Conservation (phyloP, 2,113 vertebrate genomes). For the Perccottus glenii region DNA sequence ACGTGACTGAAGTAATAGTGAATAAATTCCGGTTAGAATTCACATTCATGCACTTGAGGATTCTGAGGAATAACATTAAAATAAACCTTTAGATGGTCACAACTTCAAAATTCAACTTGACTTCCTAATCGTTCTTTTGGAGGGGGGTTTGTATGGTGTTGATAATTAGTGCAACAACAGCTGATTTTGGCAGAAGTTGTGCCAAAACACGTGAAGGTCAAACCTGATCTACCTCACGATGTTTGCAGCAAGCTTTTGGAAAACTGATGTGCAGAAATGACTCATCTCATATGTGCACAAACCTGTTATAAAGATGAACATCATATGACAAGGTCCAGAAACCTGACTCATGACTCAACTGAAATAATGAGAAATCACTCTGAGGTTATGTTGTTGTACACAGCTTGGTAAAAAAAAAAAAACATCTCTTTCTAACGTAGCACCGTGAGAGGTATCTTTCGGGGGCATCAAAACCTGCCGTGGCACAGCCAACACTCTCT, state of each 20-base stretch:
- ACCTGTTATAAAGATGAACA: slow-evolving; percentile 28
- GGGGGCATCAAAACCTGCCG: slow-evolving; percentile 4
- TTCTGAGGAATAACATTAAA: too few species aligned
- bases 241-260: slow-evolving; percentile 37
- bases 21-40: too few species aligned
- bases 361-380: background rate
- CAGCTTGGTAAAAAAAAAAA: slow-evolving; percentile 10
- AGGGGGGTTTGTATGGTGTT: background rate
- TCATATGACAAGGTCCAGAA: background rate
- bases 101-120: too few species aligned
- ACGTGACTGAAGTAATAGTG: too few species aligned
- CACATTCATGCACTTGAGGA: too few species aligned
- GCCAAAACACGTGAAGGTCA: slow-evolving; percentile 54
- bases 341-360: slow-evolving; percentile 12
- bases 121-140: too few species aligned
- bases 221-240: slow-evolving; percentile 29
- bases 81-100: too few species aligned
- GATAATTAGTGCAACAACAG: slow-evolving; percentile 14
- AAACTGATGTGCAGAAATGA: slow-evolving; percentile 24
- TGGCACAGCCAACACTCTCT: background rate
- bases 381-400: slow-evolving; percentile 1
- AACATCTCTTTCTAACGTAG: background rate
- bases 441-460: background rate
- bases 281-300: slow-evolving; percentile 30
- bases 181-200: slow-evolving; percentile 28